Conservation (phyloP, 2,113 vertebrate genomes). For the Nerophis ophidion region DNA sequence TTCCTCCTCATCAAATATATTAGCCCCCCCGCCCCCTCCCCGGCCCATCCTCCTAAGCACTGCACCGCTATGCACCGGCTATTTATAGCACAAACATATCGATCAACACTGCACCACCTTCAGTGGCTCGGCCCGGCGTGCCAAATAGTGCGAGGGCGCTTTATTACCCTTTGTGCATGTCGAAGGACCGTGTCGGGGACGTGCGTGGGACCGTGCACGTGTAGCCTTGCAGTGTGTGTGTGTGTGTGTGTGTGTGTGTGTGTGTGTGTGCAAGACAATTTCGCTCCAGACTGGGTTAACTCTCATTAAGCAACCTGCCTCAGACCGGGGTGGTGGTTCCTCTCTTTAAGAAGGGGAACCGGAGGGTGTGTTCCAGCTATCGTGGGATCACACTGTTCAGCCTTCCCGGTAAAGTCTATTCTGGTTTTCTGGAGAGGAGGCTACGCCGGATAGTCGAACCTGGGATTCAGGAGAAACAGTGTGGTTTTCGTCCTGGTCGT, state of each 20-base stretch:
- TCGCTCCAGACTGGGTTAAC: constrained; percentile 50
- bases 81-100: constrained; percentile 76
- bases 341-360: too few relatives aligned
- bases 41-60: constrained; percentile 45
- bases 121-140: constrained; percentile 53
- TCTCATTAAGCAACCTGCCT: constrained; percentile 65
- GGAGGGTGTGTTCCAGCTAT: too few relatives aligned
- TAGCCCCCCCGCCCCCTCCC: constrained; percentile 27
- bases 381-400: too few relatives aligned
- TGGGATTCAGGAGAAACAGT: too few relatives aligned
- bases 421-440: too few relatives aligned
- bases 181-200: background rate
- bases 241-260: constrained; percentile 13
- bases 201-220: constrained; percentile 4
- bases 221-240: constrained; percentile 3
- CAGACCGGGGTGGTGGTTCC: too few relatives aligned
- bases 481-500: too few relatives aligned
- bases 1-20: constrained; percentile 66
- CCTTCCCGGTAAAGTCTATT: too few relatives aligned
- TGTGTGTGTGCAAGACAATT: constrained; percentile 37
- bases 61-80: constrained; percentile 57
- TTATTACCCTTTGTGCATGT: constrained; percentile 16
- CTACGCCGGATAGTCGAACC: too few relatives aligned
- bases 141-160: constrained; percentile 17
- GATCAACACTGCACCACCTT: constrained; percentile 67